A percentile compares a stretch with the other conserved stretches of the same genome.
phyloP scores from a whole-genome alignment of 2,797 vertebrate species.

The Ambastaia sidthimunki region DNA sequence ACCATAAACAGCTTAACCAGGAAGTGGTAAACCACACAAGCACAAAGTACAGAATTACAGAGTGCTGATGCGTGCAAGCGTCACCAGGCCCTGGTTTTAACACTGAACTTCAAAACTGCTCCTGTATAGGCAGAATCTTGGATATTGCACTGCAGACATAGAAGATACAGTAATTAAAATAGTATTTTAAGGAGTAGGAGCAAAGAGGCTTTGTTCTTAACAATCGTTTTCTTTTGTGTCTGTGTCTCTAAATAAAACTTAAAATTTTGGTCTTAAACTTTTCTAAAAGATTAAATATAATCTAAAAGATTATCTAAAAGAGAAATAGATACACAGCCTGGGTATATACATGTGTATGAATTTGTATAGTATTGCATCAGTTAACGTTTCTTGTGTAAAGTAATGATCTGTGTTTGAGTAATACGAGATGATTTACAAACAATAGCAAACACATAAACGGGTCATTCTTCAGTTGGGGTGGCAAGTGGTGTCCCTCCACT shows the following conservation, averaged over 20 bases:
- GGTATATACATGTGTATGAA: too few relatives aligned
- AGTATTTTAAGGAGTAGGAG: too few relatives aligned
- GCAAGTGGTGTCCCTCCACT: too few relatives aligned
- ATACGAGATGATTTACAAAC: background rate
- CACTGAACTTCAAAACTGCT: background rate
- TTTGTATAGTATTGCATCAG: background rate
- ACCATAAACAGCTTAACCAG: background rate
- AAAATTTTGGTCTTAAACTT: too few relatives aligned
- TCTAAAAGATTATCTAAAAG: too few relatives aligned
- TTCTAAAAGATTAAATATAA: too few relatives aligned
- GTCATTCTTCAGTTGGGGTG: too few relatives aligned
- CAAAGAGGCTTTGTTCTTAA: too few relatives aligned
- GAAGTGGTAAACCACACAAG: background rate
- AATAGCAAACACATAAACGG: background rate
- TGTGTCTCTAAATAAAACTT: too few relatives aligned
- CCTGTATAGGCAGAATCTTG: background rate
- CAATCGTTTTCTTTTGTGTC: too few relatives aligned
- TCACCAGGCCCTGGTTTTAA: conserved; percentile 1
- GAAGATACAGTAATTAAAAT: background rate
- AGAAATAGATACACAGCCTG: too few relatives aligned
- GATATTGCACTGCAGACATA: background rate
- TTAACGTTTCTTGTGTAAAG: background rate
- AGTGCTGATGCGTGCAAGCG: background rate
- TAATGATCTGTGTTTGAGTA: background rate
- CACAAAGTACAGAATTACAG: background rate